Evolutionary conservation across 2,888 invertebrate species (phyloP), one percentile per base, ranked within the genome.

Genomic region (Ceriagrion tenellum): DNA sequence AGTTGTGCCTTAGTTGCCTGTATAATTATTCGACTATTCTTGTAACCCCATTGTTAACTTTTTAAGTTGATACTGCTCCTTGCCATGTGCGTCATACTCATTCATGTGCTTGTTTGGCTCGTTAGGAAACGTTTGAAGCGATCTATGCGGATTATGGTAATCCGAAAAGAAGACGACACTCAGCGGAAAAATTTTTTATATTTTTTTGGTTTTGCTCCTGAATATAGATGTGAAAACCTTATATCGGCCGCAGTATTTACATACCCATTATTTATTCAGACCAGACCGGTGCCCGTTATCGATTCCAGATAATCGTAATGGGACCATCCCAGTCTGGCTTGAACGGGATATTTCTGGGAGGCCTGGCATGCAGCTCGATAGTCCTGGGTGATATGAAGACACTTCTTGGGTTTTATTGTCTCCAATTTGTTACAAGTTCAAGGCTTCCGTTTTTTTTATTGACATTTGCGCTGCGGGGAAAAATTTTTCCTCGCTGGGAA

Each of bases 251-350:
- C 81, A 81, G 35, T 81, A 81, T 81, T 81, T 35, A 81, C 35
- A 16, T 81, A 20, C 10, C 16, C 59, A 59, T 59, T 20, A 69
- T 69, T 69, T 69, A 69, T 69, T 69, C 69, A 69, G 26, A 23
- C 69, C 26, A 12, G 26, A 20, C 69, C 10, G 69, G 69, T 26
- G 69, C 23, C 26, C 69, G 69, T n/a, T 69, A 69, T 69, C 69
- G 69, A 69, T 69, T n/a, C n/a, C 69, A n/a, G 69, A 69, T 69
- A 69, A 26, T 69, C n/a, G n/a, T 69, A n/a, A 69, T 69, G 69
- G 69, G n/a, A 69, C 23, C 69, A 81, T 16, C 12, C 81, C n/a
- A 81, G 81, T 16, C 81, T 16, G 23, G 30, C 35, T 35, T 35
- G 81, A 35, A 35, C 35, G 16, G 81, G 35, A 81, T 35, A 35